These are phyloP conservation scores for Metalampra italica DNA, from an alignment of 2,888 invertebrate species.

Conservation along the genomic window DNA sequence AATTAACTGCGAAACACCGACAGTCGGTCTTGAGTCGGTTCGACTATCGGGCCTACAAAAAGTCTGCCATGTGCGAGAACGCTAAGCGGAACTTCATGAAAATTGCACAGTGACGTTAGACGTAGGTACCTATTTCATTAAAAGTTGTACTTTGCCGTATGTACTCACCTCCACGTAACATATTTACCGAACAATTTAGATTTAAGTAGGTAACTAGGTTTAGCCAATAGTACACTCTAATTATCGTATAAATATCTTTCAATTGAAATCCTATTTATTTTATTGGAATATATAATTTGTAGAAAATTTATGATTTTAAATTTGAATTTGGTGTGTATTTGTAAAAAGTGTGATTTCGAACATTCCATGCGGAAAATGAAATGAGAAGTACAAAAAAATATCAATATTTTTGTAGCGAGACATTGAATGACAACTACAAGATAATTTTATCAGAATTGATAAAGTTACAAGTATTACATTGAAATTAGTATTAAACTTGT, in stretches of 20 bases:
- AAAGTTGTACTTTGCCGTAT: slow-evolving; percentile 24
- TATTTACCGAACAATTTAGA: slow-evolving; percentile 60
- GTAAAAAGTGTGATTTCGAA: slow-evolving; percentile 66
- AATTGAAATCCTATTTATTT: slow-evolving; percentile 64
- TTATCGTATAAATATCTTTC: slow-evolving; percentile 41
- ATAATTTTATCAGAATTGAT: slow-evolving; percentile 57
- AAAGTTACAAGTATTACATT: slow-evolving; percentile 66
- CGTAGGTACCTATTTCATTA: not conserved
- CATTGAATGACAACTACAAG: slow-evolving; percentile 44
- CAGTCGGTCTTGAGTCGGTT: no score
- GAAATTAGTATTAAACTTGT: slow-evolving; percentile 54
- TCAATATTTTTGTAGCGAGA: slow-evolving; percentile 72
- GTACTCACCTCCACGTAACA: slow-evolving; percentile 53
- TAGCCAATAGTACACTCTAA: slow-evolving; percentile 47
- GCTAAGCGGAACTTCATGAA: no score
- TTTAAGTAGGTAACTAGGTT: slow-evolving; percentile 46
- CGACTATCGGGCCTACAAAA: no score
- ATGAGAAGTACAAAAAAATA: slow-evolving; percentile 74
- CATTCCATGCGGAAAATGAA: slow-evolving; percentile 73
- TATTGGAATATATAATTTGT: slow-evolving; percentile 42
- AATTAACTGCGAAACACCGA: no score
- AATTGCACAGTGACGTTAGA: no score
- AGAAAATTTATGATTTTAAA: slow-evolving; percentile 41
- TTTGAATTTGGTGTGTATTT: slow-evolving; percentile 54
- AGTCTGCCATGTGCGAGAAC: no score